Evolutionary conservation across 1,140 invertebrate species (phyloP).

Genomic region (Pteromalus puparum): DNA sequence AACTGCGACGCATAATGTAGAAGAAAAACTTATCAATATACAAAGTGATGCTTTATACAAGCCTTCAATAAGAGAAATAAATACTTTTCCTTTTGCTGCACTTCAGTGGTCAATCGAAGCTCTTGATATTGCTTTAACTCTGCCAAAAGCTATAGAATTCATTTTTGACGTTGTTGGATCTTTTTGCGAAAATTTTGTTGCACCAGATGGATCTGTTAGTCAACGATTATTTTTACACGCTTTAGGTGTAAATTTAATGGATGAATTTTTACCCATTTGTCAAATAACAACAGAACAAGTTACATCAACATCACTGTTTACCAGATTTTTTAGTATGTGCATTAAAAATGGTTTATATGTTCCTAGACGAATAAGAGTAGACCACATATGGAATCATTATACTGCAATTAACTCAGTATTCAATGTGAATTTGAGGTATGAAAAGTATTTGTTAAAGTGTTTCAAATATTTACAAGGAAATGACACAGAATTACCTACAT

Average conservation of each 20-base stretch:
- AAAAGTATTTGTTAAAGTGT: too few species aligned
- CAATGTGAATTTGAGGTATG: too few species aligned
- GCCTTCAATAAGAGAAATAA: neutral
- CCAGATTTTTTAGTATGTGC: neutral
- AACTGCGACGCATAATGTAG: neutral
- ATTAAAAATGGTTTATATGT: neutral
- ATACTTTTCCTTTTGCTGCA: neutral
- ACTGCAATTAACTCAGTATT: neutral
- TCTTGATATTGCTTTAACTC: neutral
- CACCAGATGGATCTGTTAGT: neutral
- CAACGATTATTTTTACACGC: neutral
- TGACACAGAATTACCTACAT: too few species aligned
- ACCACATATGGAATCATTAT: constrained; percentile 3
- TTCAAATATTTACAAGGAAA: too few species aligned
- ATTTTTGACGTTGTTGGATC: constrained; percentile 7
- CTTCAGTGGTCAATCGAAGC: neutral
- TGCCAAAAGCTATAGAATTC: neutral
- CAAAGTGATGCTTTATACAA: neutral
- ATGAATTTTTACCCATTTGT: constrained; percentile 7
- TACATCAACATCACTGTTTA: neutral
- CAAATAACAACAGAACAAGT: neutral
- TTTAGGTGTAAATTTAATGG: neutral
- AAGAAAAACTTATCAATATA: neutral
- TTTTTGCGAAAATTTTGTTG: neutral
- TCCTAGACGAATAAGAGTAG: neutral